These are phyloP conservation scores for Bubo scandiacus DNA, from an alignment of 2,113 vertebrate species.

Conservation along the genomic window DNA sequence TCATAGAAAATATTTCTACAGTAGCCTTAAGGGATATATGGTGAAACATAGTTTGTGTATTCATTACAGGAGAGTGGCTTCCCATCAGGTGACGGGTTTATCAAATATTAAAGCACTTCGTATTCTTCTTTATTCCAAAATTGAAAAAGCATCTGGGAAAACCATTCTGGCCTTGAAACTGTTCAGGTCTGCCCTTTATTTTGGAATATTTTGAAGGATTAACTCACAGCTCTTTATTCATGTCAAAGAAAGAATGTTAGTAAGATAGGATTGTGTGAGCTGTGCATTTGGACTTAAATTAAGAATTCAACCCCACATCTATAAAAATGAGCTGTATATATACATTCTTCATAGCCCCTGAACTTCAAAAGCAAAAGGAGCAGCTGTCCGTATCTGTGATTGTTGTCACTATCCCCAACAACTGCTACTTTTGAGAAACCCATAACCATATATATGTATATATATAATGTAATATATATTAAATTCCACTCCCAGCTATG, in stretches of 20 bases:
- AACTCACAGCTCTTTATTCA: not conserved
- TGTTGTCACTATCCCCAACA: not conserved
- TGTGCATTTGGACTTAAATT: not conserved
- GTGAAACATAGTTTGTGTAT: not conserved
- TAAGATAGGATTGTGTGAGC: not conserved
- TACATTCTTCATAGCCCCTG: not conserved
- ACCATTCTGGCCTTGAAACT: not conserved
- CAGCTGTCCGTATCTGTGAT: not conserved
- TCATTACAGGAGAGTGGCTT: not conserved
- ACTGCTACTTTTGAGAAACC: not conserved
- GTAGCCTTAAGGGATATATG: not conserved
- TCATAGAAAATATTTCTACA: not conserved
- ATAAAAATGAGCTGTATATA: slow-evolving; percentile 35
- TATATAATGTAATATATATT: not conserved
- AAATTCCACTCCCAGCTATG: not conserved
- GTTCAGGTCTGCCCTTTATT: not conserved
- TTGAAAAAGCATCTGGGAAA: not conserved
- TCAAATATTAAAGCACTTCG: not conserved
- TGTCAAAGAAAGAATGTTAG: not conserved
- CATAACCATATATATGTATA: not conserved
- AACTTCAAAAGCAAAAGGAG: slow-evolving; percentile 55
- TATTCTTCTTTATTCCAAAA: not conserved
- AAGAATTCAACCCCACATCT: not conserved
- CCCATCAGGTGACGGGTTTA: not conserved
- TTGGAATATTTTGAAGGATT: slow-evolving; percentile 11